Conservation (phyloP, 2,113 vertebrate genomes). For the Scomber scombrus region DNA sequence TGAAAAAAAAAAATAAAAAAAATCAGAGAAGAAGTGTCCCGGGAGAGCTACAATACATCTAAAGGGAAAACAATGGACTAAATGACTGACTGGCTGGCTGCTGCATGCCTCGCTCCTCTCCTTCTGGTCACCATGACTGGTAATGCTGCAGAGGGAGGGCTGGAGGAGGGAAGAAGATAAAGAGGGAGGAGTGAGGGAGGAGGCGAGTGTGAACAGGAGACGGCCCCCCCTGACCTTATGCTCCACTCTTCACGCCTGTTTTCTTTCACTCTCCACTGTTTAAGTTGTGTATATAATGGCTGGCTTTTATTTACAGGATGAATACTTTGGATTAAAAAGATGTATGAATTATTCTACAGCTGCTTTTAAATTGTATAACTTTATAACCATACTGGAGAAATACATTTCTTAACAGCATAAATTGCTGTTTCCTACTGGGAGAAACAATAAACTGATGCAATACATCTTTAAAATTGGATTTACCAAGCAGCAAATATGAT, state of each 20-base stretch:
- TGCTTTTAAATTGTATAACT: too few relatives aligned
- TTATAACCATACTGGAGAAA: too few relatives aligned
- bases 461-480: too few relatives aligned
- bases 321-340: neutral
- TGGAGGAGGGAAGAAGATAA: constrained; percentile 42
- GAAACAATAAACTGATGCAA: too few relatives aligned
- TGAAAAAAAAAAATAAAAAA: neutral
- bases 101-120: constrained; percentile 59
- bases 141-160: constrained; percentile 47
- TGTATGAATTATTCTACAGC: too few relatives aligned
- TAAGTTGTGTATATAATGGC: neutral
- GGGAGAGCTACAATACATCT: neutral
- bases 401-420: too few relatives aligned
- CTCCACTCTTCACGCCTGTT: neutral
- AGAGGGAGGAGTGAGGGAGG: constrained; percentile 71
- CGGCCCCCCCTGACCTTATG: constrained; percentile 52
- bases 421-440: too few relatives aligned
- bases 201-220: constrained; percentile 67
- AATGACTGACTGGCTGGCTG: constrained; percentile 44
- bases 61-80: constrained; percentile 45
- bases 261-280: constrained; percentile 1
- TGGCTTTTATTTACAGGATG: neutral
- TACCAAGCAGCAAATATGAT: too few relatives aligned
- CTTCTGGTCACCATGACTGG: constrained; percentile 52
- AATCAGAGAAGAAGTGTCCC: constrained; percentile 2